Evolutionary conservation across 2,113 vertebrate species (phyloP), one percentile per base, ranked within the genome.

Genomic region (Macheiramphus alcinus): DNA sequence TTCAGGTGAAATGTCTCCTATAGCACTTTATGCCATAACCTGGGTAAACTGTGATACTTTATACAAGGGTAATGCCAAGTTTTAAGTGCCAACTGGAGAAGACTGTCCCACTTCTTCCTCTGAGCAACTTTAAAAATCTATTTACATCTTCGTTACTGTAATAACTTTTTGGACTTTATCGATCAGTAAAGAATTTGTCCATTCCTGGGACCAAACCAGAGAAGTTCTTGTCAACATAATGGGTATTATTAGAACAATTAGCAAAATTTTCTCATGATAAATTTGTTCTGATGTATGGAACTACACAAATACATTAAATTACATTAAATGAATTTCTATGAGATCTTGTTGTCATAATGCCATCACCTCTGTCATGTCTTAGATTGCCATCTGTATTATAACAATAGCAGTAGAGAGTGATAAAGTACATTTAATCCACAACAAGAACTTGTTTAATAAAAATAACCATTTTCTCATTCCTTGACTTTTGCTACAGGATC

Each of bases 121-220:
- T n/a, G 21, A 74, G 56, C 56, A 47, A 2, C 80, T 61, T 58
- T 38, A 48, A 76, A 70, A 87, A 47, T 58, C 86, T 23, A 3
- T 66, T 92, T 94, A 86, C 40, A 27, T 74, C 32, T 4, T 55
- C 38, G 53, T 86, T 92, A 12, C 80, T 88, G 58, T 56, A 80
- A 67, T 38, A 85, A 73, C 72, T 92, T 97, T 31, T 73, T 31
- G 79, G 80, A 72, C 34, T 85, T 55, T 50, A 95, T 92, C 0
- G 38, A 91, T 94, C 78, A 34, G 43, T 52, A 80, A 62, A 85
- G 45, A 65, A 83, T 80, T n/a, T 84, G 67, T 88, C 88, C 56
- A 9, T 94, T 80, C 19, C 27, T 53, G 36, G 6, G 19, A 80
- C 8, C 2, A 81, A 92, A 85, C 11, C 4, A 65, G 4, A 3